Evolutionary conservation across 2,888 invertebrate species (phyloP).

Genomic region (Strigamia maritima): DNA sequence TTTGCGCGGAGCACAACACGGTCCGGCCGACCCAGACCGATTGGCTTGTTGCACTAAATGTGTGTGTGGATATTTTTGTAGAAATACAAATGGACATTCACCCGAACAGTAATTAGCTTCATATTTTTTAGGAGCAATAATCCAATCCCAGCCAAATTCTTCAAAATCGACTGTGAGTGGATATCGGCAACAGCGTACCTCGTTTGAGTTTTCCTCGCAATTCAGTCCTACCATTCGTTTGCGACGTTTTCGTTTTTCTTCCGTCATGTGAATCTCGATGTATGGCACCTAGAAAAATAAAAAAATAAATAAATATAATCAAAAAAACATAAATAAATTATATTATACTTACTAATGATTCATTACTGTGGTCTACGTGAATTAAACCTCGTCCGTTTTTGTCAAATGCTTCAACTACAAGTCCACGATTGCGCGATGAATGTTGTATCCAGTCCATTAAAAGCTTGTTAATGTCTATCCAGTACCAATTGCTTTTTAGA

Average conservation of each 20-base stretch:
- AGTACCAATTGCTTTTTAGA: conserved; percentile 63
- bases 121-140: conserved; percentile 91
- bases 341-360: conserved; percentile 55
- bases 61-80: conserved; percentile 82
- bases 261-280: conserved; percentile 47
- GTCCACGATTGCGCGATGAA: conserved; percentile 70
- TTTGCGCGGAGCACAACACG: conserved; percentile 88
- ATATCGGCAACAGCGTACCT: conserved; percentile 88
- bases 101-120: conserved; percentile 95
- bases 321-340: conserved; percentile 31
- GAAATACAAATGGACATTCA: conserved; percentile 83
- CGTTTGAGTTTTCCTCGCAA: conserved; percentile 76
- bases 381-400: conserved; percentile 51
- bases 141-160: conserved; percentile 95
- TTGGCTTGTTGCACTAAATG: conserved; percentile 79
- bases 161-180: conserved; percentile 91
- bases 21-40: conserved; percentile 71
- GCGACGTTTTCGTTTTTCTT: conserved; percentile 55
- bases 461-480: conserved; percentile 69
- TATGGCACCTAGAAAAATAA: conserved; percentile 46
- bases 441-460: conserved; percentile 72
- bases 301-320: conserved; percentile 40
- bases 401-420: conserved; percentile 64
- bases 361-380: conserved; percentile 63
- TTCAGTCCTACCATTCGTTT: conserved; percentile 76